Evolutionary conservation across 1,140 invertebrate genomes (phyloP), one percentile per base, ranked within the genome.

Genomic region (Harpegnathos saltator): DNA sequence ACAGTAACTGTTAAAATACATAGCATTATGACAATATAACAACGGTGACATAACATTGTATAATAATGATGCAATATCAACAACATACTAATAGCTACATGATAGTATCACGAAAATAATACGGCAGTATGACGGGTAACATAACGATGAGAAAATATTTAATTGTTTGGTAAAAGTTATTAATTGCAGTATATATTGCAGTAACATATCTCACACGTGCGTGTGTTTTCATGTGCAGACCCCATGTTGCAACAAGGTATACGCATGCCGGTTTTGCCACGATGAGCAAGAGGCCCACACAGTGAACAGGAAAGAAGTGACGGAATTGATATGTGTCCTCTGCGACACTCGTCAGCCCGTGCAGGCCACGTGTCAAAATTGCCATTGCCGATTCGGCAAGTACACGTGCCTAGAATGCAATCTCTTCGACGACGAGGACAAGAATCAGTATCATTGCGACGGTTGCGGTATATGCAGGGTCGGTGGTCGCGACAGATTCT

Each of bases 351-450:
- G 96, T 84, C 98, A 98, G 91, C 96, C 97, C 68, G 97, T 98
- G 5, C 96, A 97, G 89, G 96, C 96, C 1, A 96, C 96, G 71
- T 98, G 97, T 91, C 95, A 96, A 85, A 97, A 96, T 58, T 97
- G 97, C 89, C 95, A 96, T 26, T 96, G 97, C 22, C 94, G 95
- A 38, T 98, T 98, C 94, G 97, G 97, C 85, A 97, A 97, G 96
- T 98, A 98, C 93, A 98, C 96, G 68, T 98, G 98, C 90, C 94
- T 96, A 5, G 96, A 97, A 74, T 98, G 98, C 93, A 97, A 97
- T 93, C 94, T 98, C n/a, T 98, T 97, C 92, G 98, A 98, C 91
- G 97, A 98, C 91, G 96, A 97, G 77, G 97, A 98, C 87, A 98
- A 97, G 91, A 95, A 96, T 89, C 98, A 98, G 93, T 98, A 98